These are phyloP conservation scores for Phyllostomus hastatus DNA, from an alignment of 2,113 vertebrate species.

Conservation along the genomic window DNA sequence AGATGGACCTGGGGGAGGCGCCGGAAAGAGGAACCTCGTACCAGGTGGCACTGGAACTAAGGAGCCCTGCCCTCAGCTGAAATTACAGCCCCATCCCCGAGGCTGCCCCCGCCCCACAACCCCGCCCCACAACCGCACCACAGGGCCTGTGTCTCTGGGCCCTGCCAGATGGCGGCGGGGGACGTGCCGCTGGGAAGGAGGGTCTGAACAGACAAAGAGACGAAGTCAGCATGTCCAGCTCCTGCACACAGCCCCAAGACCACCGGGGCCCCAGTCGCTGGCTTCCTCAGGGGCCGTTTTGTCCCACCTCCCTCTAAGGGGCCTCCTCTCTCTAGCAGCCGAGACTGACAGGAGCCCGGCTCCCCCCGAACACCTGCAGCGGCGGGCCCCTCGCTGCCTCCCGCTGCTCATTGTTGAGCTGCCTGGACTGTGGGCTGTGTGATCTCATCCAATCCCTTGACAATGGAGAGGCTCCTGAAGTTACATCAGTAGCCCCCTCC, in stretches of 20 bases:
- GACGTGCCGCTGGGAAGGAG: not conserved
- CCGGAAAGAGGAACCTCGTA: constrained; percentile 28
- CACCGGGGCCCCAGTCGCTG: not conserved
- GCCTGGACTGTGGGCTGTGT: not conserved
- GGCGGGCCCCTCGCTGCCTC: not conserved
- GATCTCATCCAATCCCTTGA: not conserved
- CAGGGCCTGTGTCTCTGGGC: not conserved
- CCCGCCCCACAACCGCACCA: not conserved
- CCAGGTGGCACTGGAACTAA: constrained; percentile 32
- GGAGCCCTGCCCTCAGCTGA: constrained; percentile 8
- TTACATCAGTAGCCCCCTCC: not conserved
- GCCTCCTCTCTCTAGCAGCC: not conserved
- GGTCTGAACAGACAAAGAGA: constrained; percentile 21
- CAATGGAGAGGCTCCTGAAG: not conserved
- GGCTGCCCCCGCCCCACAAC: not conserved
- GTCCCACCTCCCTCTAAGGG: not conserved
- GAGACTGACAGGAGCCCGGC: not conserved
- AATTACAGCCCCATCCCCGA: constrained; percentile 44
- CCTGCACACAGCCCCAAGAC: not conserved
- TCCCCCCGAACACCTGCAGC: not conserved
- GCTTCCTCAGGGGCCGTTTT: not conserved
- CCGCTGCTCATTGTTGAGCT: rapidly evolving
- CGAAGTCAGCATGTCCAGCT: not conserved
- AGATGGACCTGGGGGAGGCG: not conserved
- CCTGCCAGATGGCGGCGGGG: constrained; percentile 43